Evolutionary conservation across 1,140 invertebrate species (phyloP).

Genomic region (Zaprionus vittiger): DNA sequence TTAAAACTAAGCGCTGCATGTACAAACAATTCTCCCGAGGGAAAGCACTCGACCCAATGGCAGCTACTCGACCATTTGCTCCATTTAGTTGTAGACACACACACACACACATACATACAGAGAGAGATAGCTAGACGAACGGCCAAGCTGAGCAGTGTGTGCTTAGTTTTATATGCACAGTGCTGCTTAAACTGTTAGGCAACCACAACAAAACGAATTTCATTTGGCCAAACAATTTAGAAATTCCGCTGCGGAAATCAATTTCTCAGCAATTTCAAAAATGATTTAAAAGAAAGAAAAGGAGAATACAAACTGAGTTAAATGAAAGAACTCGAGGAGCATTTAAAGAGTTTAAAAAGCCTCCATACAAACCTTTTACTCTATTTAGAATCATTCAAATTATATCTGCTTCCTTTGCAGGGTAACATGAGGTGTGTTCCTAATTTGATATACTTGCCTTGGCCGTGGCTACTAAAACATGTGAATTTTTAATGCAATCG

Average conservation of each 20-base stretch:
- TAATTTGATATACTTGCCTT: conserved; percentile 9
- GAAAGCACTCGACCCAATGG: conserved; percentile 69
- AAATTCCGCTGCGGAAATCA: conserved; percentile 21
- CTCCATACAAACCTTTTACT: no score
- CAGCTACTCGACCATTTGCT: conserved; percentile 80
- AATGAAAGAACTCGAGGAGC: not conserved
- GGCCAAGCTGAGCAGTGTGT: conserved; percentile 42
- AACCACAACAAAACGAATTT: conserved; percentile 55
- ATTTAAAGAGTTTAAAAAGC: no score
- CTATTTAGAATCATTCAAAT: no score
- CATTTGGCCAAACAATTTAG: conserved; percentile 25
- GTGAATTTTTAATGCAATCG: conserved; percentile 43
- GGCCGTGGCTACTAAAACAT: conserved; percentile 27
- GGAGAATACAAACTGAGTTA: not conserved
- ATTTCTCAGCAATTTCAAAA: conserved; percentile 22
- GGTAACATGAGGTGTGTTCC: not conserved
- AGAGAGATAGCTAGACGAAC: no score
- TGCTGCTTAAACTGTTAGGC: conserved; percentile 67
- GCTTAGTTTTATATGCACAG: conserved; percentile 63
- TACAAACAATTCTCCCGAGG: conserved; percentile 62
- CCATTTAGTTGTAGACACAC: conserved; percentile 66
- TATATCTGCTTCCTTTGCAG: not conserved
- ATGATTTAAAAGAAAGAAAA: not conserved
- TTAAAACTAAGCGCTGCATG: conserved; percentile 79
- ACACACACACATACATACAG: conserved; percentile 22